Evolutionary conservation across 2,113 vertebrate genomes (phyloP).

Genomic region (Campylorhamphus procurvoides): DNA sequence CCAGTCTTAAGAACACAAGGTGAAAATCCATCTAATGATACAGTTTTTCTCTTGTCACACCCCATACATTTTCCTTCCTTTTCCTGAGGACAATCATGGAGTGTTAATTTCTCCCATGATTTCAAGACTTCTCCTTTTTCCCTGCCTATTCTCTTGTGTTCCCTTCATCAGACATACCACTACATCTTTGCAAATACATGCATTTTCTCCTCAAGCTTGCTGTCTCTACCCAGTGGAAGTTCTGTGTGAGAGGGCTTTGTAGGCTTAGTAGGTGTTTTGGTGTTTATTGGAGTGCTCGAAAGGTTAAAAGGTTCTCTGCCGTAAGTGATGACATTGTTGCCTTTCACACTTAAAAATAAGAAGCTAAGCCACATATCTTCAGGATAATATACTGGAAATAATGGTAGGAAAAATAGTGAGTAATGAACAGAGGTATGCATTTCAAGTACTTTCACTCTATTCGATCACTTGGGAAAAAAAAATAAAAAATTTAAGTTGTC

Average conservation of each 20-base stretch:
- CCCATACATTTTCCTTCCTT: neutral
- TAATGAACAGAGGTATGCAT: neutral
- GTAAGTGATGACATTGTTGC: neutral
- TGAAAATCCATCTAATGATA: neutral
- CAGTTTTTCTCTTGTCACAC: neutral
- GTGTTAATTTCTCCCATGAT: neutral
- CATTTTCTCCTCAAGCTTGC: neutral
- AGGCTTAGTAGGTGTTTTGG: neutral
- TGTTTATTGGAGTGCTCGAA: neutral
- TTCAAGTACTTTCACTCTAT: neutral
- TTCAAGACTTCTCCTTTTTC: neutral
- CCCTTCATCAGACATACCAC: neutral
- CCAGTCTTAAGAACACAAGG: neutral
- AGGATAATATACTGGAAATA: conserved; percentile 1
- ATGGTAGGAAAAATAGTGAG: neutral
- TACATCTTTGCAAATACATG: neutral
- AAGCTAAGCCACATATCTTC: neutral
- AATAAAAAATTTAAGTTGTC: neutral
- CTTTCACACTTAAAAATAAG: conserved; percentile 9
- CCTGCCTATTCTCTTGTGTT: neutral
- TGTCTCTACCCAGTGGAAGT: neutral
- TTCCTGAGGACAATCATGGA: neutral
- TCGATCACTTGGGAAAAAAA: neutral
- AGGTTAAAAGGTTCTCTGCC: neutral
- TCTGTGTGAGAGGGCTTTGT: neutral